phyloP scores from a whole-genome alignment of 2,888 invertebrate genomes.

The Coremacera marginata region DNA sequence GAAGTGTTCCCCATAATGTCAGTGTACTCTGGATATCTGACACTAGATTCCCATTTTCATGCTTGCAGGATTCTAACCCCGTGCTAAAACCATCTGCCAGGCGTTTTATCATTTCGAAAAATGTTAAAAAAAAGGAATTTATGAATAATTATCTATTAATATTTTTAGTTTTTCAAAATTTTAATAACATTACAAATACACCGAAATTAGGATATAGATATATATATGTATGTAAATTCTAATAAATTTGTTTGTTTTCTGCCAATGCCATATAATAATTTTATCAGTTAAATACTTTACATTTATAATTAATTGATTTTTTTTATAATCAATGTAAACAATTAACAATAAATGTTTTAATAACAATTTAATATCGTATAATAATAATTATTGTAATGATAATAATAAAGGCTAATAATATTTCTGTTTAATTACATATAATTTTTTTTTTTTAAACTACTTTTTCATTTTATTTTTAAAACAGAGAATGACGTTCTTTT shows the following conservation, averaged over 20 bases:
- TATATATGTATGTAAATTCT: neutral
- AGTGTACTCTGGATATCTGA: too few species aligned
- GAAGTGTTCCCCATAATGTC: too few species aligned
- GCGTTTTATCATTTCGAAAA: neutral
- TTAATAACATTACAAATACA: conserved; percentile 23
- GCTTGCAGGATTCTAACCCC: too few species aligned
- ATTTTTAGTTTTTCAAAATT: neutral
- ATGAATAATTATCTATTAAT: conserved; percentile 9
- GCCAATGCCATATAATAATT: neutral
- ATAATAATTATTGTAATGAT: neutral
- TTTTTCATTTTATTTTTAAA: neutral
- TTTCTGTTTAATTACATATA: neutral
- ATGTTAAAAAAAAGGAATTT: conserved; percentile 29
- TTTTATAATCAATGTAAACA: conserved; percentile 1
- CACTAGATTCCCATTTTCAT: too few species aligned
- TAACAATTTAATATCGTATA: neutral
- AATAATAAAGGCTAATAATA: neutral
- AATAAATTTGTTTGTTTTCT: neutral
- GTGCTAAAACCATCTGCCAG: too few species aligned
- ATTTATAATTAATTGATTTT: neutral
- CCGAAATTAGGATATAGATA: neutral
- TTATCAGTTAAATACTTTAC: neutral
- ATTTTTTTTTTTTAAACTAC: neutral
- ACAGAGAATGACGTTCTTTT: neutral
- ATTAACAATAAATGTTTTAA: neutral